These are phyloP conservation scores for Pterocles burchelli DNA, from an alignment of 2,113 vertebrate species.

Conservation along the genomic window DNA sequence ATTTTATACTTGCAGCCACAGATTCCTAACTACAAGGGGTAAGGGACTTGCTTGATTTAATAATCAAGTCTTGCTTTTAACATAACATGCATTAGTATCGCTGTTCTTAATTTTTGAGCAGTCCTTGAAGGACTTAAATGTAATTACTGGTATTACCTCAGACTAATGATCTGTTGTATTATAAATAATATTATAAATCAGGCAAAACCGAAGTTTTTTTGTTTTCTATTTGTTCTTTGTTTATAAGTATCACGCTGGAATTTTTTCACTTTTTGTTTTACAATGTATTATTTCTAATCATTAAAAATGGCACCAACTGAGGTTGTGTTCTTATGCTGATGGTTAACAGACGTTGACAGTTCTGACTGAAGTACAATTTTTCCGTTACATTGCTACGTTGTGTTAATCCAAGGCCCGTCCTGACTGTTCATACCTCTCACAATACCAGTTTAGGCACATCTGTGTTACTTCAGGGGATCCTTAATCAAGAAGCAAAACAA, in stretches of 20 bases:
- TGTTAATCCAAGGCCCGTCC: neutral
- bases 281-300: slow-evolving; percentile 56
- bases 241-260: slow-evolving; percentile 50
- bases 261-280: slow-evolving; percentile 53
- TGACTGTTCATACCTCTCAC: neutral
- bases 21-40: neutral
- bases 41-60: slow-evolving; percentile 49
- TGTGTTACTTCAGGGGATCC: neutral
- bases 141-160: slow-evolving; percentile 44
- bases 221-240: slow-evolving; percentile 56
- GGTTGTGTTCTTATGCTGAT: slow-evolving; percentile 48
- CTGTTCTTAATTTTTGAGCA: slow-evolving; percentile 34
- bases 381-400: neutral
- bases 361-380: neutral
- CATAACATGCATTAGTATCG: slow-evolving; percentile 43
- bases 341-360: neutral
- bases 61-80: slow-evolving; percentile 57
- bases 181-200: slow-evolving; percentile 34
- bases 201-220: neutral
- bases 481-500: neutral
- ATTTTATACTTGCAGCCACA: slow-evolving; percentile 63
- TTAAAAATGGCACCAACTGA: slow-evolving; percentile 63
- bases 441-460: neutral
- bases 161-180: slow-evolving; percentile 42
- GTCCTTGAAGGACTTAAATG: slow-evolving; percentile 18